Percentiles rank a stretch among this genome's conserved stretches.
These are phyloP conservation scores for Auanema freiburgensis DNA, from an alignment of 2,888 invertebrate species.

Conservation along the genomic window DNA sequence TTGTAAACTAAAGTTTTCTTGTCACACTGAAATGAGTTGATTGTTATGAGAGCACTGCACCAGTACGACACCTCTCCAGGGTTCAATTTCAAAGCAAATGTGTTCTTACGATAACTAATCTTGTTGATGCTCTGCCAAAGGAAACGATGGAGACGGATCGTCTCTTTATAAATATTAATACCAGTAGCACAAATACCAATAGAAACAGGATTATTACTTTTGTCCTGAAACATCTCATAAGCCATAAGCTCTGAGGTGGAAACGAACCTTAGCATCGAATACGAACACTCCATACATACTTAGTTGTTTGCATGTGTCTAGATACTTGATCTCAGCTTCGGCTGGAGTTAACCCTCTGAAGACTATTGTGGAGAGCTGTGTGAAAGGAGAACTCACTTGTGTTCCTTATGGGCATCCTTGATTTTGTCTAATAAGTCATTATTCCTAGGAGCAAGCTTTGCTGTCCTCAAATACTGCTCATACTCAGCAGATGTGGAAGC, in stretches of 20 bases:
- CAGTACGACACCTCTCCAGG: slow-evolving; percentile 92
- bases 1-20: slow-evolving; percentile 80
- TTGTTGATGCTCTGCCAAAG: slow-evolving; percentile 99
- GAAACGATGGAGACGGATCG: slow-evolving; percentile 91
- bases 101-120: slow-evolving; percentile 90
- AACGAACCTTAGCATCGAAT: slow-evolving; percentile 80
- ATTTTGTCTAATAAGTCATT: slow-evolving; percentile 21
- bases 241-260: too few relatives aligned
- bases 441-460: slow-evolving; percentile 79
- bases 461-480: slow-evolving; percentile 78
- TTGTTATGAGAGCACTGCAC: too few relatives aligned
- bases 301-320: slow-evolving; percentile 97
- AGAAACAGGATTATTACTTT: slow-evolving; percentile 91
- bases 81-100: slow-evolving; percentile 95
- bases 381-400: slow-evolving; percentile 7
- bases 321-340: slow-evolving; percentile 92
- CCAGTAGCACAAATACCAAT: slow-evolving; percentile 96
- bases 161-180: slow-evolving; percentile 87
- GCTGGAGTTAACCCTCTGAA: slow-evolving; percentile 91
- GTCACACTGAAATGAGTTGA: slow-evolving; percentile 27
- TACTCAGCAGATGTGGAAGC: slow-evolving; percentile 46
- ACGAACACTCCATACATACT: slow-evolving; percentile 98
- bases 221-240: too few relatives aligned
- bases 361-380: slow-evolving; percentile 3
- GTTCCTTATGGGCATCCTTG: slow-evolving; percentile 26